These are phyloP conservation scores for Chondrilla cf. caribensis DNA, from an alignment of 37 sponge, comb jelly and placozoan genomes.

Conservation along the genomic window DNA sequence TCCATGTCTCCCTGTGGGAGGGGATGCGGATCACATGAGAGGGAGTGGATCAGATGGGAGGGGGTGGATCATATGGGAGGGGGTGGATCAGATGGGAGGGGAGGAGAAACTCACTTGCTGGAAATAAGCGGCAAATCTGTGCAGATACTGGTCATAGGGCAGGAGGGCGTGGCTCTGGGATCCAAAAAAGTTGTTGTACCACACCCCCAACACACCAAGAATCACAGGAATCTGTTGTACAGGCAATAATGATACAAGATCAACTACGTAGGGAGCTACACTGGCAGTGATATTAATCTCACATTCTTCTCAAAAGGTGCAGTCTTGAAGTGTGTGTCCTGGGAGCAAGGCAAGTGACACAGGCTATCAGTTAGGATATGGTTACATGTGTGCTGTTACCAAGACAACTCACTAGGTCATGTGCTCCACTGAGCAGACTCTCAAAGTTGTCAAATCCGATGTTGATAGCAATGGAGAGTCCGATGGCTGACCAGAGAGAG, in stretches of 20 bases:
- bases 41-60: not conserved
- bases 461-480: conserved; percentile 87
- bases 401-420: conserved; percentile 67
- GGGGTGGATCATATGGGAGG: not conserved
- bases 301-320: conserved; percentile 95
- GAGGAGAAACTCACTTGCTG: conserved; percentile 72
- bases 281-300: not conserved
- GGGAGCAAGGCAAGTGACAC: not conserved
- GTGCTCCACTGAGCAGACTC: conserved; percentile 91
- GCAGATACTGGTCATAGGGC: conserved; percentile 99
- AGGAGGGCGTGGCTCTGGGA: conserved; percentile 94
- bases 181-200: conserved; percentile 99
- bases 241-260: not conserved
- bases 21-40: not conserved
- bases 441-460: conserved; percentile 97
- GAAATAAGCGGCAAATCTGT: conserved; percentile 98
- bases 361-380: not conserved
- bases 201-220: conserved; percentile 92
- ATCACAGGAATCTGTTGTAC: conserved; percentile 81
- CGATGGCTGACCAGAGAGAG: conserved; percentile 98
- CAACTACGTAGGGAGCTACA: not conserved
- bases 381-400: not conserved
- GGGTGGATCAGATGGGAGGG: not conserved
- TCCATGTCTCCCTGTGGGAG: conserved; percentile 93
- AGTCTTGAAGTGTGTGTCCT: conserved; percentile 92